phyloP scores from a whole-genome alignment of 2,113 vertebrate species.

The Garra rufa region DNA sequence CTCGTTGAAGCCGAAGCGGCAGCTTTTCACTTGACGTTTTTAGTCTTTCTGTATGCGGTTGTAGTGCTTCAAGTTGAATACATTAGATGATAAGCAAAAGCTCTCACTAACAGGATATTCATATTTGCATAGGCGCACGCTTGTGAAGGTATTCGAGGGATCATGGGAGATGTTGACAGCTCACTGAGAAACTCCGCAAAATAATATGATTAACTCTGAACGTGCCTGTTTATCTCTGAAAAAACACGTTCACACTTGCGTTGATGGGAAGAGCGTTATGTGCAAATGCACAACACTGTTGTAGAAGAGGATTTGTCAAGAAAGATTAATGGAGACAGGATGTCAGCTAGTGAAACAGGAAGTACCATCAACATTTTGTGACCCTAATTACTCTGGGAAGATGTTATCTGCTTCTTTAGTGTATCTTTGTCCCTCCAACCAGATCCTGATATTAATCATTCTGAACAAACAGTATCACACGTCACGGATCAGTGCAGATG shows the following conservation, averaged over 20 bases:
- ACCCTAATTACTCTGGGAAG: slow-evolving; percentile 9
- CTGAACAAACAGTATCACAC: neutral
- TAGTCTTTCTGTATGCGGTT: slow-evolving; percentile 27
- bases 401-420: neutral
- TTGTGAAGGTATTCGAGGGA: slow-evolving; percentile 62
- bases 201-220: slow-evolving; percentile 62
- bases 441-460: slow-evolving; percentile 19
- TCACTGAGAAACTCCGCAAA: slow-evolving; percentile 44
- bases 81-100: slow-evolving; percentile 66
- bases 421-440: neutral
- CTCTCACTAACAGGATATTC: slow-evolving; percentile 62
- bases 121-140: slow-evolving; percentile 65
- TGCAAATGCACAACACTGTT: neutral
- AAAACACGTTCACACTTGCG: slow-evolving; percentile 58
- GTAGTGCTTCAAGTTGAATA: slow-evolving; percentile 28
- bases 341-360: slow-evolving; percentile 36
- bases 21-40: neutral
- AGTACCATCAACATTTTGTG: neutral
- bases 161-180: slow-evolving; percentile 67
- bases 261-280: neutral
- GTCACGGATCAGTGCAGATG: neutral
- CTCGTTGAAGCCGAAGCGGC: neutral
- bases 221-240: slow-evolving; percentile 58
- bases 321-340: slow-evolving; percentile 25
- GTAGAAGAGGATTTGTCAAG: slow-evolving; percentile 14